phyloP scores from a whole-genome alignment of 1,140 invertebrate species.

The Oreohelix idahoensis region DNA sequence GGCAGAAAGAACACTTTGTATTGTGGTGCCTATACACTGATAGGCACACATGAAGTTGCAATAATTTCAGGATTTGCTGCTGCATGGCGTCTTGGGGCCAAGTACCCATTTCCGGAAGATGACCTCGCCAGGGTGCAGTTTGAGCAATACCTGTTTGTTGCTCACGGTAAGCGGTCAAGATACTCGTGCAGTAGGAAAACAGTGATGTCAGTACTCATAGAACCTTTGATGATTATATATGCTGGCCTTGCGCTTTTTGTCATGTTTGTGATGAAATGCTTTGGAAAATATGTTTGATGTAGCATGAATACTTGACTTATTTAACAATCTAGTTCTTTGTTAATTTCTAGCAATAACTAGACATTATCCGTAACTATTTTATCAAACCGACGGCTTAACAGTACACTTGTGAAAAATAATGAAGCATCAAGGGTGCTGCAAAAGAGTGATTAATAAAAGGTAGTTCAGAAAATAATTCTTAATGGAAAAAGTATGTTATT shows the following conservation, averaged over 20 bases:
- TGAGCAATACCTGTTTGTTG: constrained; percentile 60
- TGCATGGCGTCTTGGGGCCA: constrained; percentile 58
- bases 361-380: no score
- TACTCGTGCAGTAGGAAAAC: constrained; percentile 49
- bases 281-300: no score
- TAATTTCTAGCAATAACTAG: no score
- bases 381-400: no score
- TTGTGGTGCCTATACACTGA: constrained; percentile 62
- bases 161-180: constrained; percentile 54
- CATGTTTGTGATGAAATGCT: constrained; percentile 22
- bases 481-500: no score
- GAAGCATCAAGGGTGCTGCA: no score
- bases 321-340: no score
- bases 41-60: constrained; percentile 65
- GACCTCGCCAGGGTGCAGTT: constrained; percentile 62
- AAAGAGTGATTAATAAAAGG: no score
- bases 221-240: constrained; percentile 53
- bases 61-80: constrained; percentile 63
- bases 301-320: no score
- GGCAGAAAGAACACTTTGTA: constrained; percentile 59
- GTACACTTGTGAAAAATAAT: no score
- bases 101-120: constrained; percentile 63
- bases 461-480: no score
- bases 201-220: constrained; percentile 41
- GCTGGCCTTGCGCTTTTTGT: constrained; percentile 49